Evolutionary conservation across 2,113 vertebrate species (phyloP), one percentile per base, ranked within the genome.

Genomic region (Microcebus murinus): DNA sequence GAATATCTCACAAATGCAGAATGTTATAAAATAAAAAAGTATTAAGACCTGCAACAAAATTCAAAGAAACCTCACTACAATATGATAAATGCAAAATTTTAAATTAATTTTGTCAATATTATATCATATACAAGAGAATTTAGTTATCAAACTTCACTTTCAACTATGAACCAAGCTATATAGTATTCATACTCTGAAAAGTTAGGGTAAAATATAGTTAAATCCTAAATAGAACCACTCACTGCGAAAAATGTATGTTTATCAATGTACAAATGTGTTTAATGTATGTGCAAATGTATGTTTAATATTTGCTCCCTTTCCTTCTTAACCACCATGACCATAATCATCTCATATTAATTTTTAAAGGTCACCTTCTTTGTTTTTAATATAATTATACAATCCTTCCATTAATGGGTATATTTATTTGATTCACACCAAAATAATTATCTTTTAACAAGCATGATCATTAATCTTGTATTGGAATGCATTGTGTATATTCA

Each of bases 311-410:
- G 31, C 45, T 14, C 1, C 7, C 92, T 1, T 48, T 85, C 29
- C n/a, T 71, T 87, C 4, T 71, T 89, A 67, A 77, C 23, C 79
- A 48, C 8, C 31, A 88, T n/a, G 21, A 65, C 6, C 9, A 90
- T 61, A 79, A 3, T 1, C 31, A 89, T 34, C 31, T 52, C 89
- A 52, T 52, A 83, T 88, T 36, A 21, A 36, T 74, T 74, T 57
- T 50, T 74, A 36, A 12, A 96, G 7, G 27, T 83, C 34, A 71
- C 50, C 63, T 81, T 80, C 21, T 52, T 0, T 31, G 36, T 6
- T 80, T 92, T 71, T 52, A 74, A 81, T 48, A 21, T 82, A 92
- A 87, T 48, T 86, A 70, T 86, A 21, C 79, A 96, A 82, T 5
- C 21, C 20, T 74, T 42, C 0, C 39, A 9, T 57, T 80, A 83